Conservation (phyloP, 2,797 vertebrate species). For the Sebastes jordani region DNA sequence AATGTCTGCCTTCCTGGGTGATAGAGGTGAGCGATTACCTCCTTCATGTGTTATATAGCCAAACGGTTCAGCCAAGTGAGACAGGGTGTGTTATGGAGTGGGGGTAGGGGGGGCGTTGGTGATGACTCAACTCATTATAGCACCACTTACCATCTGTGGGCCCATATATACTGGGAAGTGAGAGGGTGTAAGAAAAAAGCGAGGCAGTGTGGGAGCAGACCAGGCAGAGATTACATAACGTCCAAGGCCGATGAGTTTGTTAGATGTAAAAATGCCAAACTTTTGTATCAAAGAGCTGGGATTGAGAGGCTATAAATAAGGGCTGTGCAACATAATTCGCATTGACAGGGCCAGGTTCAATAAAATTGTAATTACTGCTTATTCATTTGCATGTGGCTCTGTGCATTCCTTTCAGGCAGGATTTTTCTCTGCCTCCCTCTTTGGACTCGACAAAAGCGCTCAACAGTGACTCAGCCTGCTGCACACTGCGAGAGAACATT, state of each 20-base stretch:
- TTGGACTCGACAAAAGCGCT: conserved; percentile 42
- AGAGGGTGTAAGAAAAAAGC: conserved; percentile 50
- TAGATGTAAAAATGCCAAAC: conserved; percentile 14
- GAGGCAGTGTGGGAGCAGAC: conserved; percentile 53
- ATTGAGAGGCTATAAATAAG: conserved; percentile 3
- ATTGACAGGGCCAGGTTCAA: conserved; percentile 12
- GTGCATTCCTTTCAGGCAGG: conserved; percentile 44
- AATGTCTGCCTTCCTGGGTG: conserved; percentile 3
- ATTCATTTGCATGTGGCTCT: conserved; percentile 26
- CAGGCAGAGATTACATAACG: conserved; percentile 55
- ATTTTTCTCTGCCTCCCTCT: conserved; percentile 33
- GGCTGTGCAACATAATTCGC: not conserved
- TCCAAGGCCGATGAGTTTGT: conserved; percentile 32
- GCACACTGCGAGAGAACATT: conserved; percentile 24
- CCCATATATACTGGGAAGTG: conserved; percentile 46
- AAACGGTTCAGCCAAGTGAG: conserved; percentile 27
- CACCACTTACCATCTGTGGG: conserved; percentile 64
- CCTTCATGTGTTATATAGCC: conserved; percentile 2
- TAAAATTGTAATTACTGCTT: conserved; percentile 32
- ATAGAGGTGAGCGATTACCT: conserved; percentile 24
- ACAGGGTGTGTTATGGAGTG: not conserved
- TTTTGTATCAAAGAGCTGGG: not conserved
- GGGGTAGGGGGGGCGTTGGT: not conserved
- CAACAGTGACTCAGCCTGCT: conserved; percentile 66
- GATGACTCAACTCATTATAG: conserved; percentile 60